Evolutionary conservation across 2,888 invertebrate genomes (phyloP).

Genomic region (Dasysyrphus tricinctus): DNA sequence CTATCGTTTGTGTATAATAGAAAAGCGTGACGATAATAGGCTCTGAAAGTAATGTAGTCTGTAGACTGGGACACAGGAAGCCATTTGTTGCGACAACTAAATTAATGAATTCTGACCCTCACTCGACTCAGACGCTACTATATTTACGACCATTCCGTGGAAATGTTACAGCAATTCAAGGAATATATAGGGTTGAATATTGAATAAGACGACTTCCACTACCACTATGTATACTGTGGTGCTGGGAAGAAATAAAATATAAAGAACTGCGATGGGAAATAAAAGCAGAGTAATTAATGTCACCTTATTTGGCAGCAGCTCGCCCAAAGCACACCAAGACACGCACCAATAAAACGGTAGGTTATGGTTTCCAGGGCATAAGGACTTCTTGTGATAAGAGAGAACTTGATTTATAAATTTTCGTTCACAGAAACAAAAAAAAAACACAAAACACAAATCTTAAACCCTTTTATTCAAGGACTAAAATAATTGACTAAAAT

Average conservation of each 20-base stretch:
- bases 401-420: conserved; percentile 16
- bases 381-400: neutral
- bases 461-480: conserved; percentile 23
- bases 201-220: conserved; percentile 4
- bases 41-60: conserved; percentile 73
- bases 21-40: conserved; percentile 73
- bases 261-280: conserved; percentile 36
- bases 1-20: conserved; percentile 44
- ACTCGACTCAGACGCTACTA: conserved; percentile 28
- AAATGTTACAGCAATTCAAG: conserved; percentile 22
- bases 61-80: conserved; percentile 69
- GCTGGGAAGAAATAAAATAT: neutral
- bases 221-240: too few relatives aligned
- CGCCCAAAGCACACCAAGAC: conserved; percentile 25
- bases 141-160: conserved; percentile 37
- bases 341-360: conserved; percentile 32
- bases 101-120: conserved; percentile 71
- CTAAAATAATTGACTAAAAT: conserved; percentile 15
- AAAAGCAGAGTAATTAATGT: conserved; percentile 47
- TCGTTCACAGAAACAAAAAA: neutral
- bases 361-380: conserved; percentile 17
- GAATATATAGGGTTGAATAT: conserved; percentile 25
- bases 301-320: conserved; percentile 44
- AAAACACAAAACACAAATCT: neutral
- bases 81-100: conserved; percentile 73